Conservation (phyloP, 2,888 invertebrate species). For the Morinoia aosen region DNA sequence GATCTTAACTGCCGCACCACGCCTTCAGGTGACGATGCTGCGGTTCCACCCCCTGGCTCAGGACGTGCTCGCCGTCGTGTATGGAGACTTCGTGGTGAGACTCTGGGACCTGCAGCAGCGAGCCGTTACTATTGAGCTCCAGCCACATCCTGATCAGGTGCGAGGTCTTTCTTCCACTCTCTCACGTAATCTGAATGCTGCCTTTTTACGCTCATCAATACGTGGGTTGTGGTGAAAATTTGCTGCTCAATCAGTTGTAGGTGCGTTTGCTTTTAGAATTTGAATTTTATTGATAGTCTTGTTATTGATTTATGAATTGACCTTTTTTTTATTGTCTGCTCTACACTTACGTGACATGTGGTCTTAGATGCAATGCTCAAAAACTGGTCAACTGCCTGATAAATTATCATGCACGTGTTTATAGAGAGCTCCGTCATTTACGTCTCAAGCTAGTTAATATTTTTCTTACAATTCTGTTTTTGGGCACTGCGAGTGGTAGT, state of each 20-base stretch:
- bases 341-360: too few relatives aligned
- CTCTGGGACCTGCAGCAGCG: slow-evolving; percentile 82
- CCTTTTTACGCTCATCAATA: background rate
- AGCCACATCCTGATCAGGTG: slow-evolving; percentile 82
- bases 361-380: too few relatives aligned
- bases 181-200: background rate
- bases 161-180: slow-evolving; percentile 28
- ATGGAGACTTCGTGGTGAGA: slow-evolving; percentile 90
- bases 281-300: background rate
- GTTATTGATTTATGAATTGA: background rate
- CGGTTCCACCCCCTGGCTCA: slow-evolving; percentile 91
- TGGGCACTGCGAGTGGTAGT: too few relatives aligned
- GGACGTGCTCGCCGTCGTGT: slow-evolving; percentile 88
- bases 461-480: too few relatives aligned
- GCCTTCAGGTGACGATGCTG: slow-evolving; percentile 85
- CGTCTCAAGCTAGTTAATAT: too few relatives aligned
- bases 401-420: too few relatives aligned
- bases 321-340: too few relatives aligned
- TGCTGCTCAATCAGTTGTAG: background rate
- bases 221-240: background rate
- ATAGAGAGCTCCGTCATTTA: too few relatives aligned
- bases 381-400: too few relatives aligned
- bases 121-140: slow-evolving; percentile 59
- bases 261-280: background rate
- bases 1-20: background rate